These are phyloP conservation scores for Cerastoderma edule DNA, from an alignment of 2,888 invertebrate genomes.

Conservation along the genomic window DNA sequence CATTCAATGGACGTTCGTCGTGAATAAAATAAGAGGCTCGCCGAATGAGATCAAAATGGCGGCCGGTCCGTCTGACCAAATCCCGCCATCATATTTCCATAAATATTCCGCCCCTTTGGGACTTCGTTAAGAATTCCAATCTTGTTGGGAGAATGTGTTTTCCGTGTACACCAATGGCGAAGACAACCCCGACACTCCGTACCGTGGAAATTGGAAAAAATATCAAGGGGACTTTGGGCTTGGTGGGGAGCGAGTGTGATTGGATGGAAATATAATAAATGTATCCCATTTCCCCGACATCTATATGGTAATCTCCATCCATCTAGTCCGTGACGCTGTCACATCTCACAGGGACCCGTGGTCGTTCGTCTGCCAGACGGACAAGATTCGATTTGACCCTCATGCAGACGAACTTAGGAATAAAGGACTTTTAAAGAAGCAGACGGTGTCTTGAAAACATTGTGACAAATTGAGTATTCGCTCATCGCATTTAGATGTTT, in stretches of 20 bases:
- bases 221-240: slow-evolving; percentile 55
- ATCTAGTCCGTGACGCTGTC: slow-evolving; percentile 11
- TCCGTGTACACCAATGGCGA: slow-evolving; percentile 17
- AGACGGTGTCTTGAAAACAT: no score
- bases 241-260: slow-evolving; percentile 45
- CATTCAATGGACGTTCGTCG: no score
- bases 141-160: slow-evolving; percentile 45
- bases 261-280: slow-evolving; percentile 64
- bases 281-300: slow-evolving; percentile 47
- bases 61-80: no score
- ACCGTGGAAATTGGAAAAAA: slow-evolving; percentile 49
- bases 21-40: no score
- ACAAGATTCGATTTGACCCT: no score
- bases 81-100: slow-evolving; percentile 55
- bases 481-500: no score
- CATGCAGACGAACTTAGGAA: no score
- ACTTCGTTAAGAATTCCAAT: slow-evolving; percentile 27
- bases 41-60: no score
- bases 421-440: background rate
- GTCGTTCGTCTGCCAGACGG: no score
- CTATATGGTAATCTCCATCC: slow-evolving; percentile 58
- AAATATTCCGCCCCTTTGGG: slow-evolving; percentile 35
- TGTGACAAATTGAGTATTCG: no score
- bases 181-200: background rate
- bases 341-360: slow-evolving; percentile 35